Percentiles rank a stretch among this genome's conserved stretches.
These are phyloP conservation scores for Tragelaphus strepsiceros DNA, from an alignment of 2,113 vertebrate genomes.

Conservation along the genomic window DNA sequence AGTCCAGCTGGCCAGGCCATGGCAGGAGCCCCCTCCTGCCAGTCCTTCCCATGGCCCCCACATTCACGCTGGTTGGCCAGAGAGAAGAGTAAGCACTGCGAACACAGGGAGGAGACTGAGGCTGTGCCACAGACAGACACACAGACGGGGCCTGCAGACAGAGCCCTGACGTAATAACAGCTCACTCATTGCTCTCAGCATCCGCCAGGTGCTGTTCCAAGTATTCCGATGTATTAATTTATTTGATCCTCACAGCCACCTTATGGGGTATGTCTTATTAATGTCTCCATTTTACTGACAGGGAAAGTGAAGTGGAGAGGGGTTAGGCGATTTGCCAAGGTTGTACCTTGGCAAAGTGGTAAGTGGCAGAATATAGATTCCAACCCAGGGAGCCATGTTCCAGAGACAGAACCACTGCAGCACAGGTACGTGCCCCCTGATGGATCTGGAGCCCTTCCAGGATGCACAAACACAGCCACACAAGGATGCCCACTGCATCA, in stretches of 20 bases:
- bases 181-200: background rate
- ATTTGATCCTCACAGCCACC: background rate
- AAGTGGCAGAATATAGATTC: background rate
- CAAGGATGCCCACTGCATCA: background rate
- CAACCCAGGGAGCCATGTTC: background rate
- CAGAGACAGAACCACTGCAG: too few relatives aligned
- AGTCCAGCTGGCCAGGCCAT: slow-evolving; percentile 42
- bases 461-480: too few relatives aligned
- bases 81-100: background rate
- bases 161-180: background rate
- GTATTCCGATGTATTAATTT: background rate
- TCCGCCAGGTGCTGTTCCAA: fast-evolving
- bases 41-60: background rate
- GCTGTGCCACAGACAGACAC: background rate
- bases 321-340: background rate
- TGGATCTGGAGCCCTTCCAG: background rate
- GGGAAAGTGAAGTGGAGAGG: background rate
- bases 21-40: background rate
- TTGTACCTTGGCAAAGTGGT: background rate
- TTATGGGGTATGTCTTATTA: background rate
- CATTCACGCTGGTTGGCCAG: background rate
- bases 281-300: background rate
- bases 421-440: fast-evolving
- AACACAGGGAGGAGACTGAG: background rate
- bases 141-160: background rate